Evolutionary conservation across 2,113 vertebrate species (phyloP), one percentile per base, ranked within the genome.

Genomic region (Sapajus apella): DNA sequence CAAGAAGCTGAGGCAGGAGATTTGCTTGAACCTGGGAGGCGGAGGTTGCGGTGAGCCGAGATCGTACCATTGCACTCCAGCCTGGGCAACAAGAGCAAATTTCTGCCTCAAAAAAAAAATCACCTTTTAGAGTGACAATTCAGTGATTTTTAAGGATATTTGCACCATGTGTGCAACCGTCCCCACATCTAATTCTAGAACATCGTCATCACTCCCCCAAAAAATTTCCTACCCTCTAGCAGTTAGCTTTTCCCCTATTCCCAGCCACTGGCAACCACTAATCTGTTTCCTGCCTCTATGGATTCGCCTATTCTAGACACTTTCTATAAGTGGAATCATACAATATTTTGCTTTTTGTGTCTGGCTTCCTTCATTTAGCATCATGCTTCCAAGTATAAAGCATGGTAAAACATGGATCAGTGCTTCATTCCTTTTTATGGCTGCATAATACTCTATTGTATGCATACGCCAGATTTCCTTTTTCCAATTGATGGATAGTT

Each of bases 391-490:
- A 14, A 3, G 43, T 40, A 3, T 61, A n/a, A 27, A 1, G 47
- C 5, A 0, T 0, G 21, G 27, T 11, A 2, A 5, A 6, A 35
- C 6, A 1, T 11, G 66, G 1, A 9, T 5, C 3, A 0, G 6
- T 3, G 16, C 37, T 52, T 52, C 35, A 3, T 11, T 43, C 27
- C 27, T 40, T 23, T 32, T 9, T 10, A 11, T 2, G 68, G 3
- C n/a, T 35, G 2, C 37, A 56, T 35, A 17, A 11, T 1, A 11
- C 16, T 66, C 72, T 27, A 21, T 10, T 9, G 35, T 14, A 8
- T 6, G 7, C 23, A 40, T 20, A 4, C 1, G 4, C 79, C 37
- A 5, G 25, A 1, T 50, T 40, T 35, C 2, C 20, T 40, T 20
- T n/a, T 11, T 30, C 45, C 52, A 45, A 3, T 1, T 27, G 72